Base-by-base conservation (phyloP, 2,113 vertebrate genomes). In the Chroicocephalus ridibundus region DNA sequence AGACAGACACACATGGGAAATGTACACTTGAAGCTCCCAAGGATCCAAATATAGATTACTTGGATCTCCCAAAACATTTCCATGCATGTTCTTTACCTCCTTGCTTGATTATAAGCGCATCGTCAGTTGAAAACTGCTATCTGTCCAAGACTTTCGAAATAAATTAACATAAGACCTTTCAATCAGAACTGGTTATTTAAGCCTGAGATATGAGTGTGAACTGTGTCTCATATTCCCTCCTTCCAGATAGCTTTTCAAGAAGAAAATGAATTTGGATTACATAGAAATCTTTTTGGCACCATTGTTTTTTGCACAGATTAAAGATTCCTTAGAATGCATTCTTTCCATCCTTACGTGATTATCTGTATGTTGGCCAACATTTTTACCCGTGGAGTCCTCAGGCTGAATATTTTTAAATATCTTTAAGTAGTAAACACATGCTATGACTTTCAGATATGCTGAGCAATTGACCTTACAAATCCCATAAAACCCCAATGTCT, bases 161-260 rank as follows among this genome's bases (percentile, higher is more conserved):
- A 86, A 77, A 78, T 86, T 69, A 93, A 19, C 14, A 6, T 32
- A 70, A 49, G 25, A 62, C 4, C 22, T 93, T 90, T 71, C 65
- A 87, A 13, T 88, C 40, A 80, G 47, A 92, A 62, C 25, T 25
- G 17, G 29, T 64, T 96, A 52, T 81, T 82, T 78, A 81, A 95
- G 21, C 16, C 32, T 44, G 64, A 94, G 69, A 78, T 84, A 57
- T 0, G 1, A 75, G 49, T 52, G 51, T 40, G 42, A 84, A 84
- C 42, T n/a, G 2, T 66, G 32, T 83, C 32, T 62, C 24, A 7
- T 46, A 65, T 58, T 68, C 22, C 42, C n/a, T 71, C 34, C 26
- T 78, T 94, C 47, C 76, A 91, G 74, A 86, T 9, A 91, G 68
- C 11, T 91, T 86, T 83, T 66, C 76, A 94, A 86, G 72, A 93